A percentile compares a stretch with the other conserved stretches of the same genome.
phyloP scores from a whole-genome alignment of 2,888 invertebrate species.

The Phyllotreta cruciferae region DNA sequence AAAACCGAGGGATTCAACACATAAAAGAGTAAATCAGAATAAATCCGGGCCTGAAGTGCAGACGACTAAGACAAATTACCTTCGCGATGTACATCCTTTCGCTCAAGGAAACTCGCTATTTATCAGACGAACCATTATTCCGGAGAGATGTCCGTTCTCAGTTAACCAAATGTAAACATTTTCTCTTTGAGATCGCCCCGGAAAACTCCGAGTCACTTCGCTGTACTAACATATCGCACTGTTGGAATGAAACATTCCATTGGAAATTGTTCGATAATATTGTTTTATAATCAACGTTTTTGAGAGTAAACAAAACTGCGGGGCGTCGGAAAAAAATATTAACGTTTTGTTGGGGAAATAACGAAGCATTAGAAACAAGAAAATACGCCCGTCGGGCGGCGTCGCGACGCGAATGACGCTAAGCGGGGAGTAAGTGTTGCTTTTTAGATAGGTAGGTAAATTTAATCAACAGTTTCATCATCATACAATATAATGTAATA shows the following conservation, averaged over 20 bases:
- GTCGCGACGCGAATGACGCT: background rate
- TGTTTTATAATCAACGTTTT: no score
- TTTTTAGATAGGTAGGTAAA: constrained; percentile 33
- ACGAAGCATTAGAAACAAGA: constrained; percentile 1
- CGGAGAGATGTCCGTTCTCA: constrained; percentile 36
- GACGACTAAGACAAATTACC: constrained; percentile 52
- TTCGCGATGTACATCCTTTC: constrained; percentile 46
- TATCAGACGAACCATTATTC: constrained; percentile 41
- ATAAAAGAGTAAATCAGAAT: constrained; percentile 46
- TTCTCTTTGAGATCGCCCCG: constrained; percentile 29
- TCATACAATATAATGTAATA: constrained; percentile 49
- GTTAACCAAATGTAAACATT: constrained; percentile 37
- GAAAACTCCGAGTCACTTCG: constrained; percentile 23
- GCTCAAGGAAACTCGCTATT: constrained; percentile 40
- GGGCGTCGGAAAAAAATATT: no score
- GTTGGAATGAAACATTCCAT: constrained; percentile 10
- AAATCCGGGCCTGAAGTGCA: constrained; percentile 48
- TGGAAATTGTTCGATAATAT: no score
- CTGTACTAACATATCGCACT: constrained; percentile 11
- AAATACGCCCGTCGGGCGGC: constrained; percentile 3
- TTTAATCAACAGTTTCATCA: constrained; percentile 47
- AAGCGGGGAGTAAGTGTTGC: constrained; percentile 14
- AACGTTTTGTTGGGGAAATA: background rate
- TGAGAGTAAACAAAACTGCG: no score
- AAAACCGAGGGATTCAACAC: constrained; percentile 15